phyloP scores from a whole-genome alignment of 2,797 vertebrate species.

The Sebastes hubbsi region DNA sequence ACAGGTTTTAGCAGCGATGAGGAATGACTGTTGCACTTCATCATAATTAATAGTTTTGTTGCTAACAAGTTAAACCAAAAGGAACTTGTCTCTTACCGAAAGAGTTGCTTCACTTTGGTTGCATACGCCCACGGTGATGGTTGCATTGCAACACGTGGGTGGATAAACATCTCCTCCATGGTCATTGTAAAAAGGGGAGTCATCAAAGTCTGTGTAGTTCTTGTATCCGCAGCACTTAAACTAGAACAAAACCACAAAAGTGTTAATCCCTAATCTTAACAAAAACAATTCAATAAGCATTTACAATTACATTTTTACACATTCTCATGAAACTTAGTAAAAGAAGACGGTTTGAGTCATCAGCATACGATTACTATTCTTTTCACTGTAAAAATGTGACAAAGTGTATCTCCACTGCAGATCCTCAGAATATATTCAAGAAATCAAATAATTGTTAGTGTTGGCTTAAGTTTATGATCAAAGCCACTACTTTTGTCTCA shows the following conservation, averaged over 20 bases:
- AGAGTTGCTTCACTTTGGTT: rapidly evolving
- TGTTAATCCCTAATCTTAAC: background rate
- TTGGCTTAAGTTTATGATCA: background rate
- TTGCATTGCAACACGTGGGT: slow-evolving; percentile 47
- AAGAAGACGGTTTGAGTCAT: background rate
- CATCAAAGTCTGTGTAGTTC: slow-evolving; percentile 79
- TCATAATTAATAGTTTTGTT: background rate
- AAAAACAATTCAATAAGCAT: background rate
- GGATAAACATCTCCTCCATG: background rate
- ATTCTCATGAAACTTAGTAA: background rate
- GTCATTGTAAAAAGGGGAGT: slow-evolving; percentile 14
- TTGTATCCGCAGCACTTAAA: slow-evolving; percentile 80
- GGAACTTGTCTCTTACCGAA: slow-evolving; percentile 33
- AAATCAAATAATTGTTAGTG: background rate
- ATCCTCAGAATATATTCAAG: background rate
- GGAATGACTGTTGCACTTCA: background rate
- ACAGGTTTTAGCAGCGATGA: background rate
- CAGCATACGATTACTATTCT: background rate
- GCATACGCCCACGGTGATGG: rapidly evolving
- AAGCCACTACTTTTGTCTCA: background rate
- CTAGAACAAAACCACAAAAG: slow-evolving; percentile 52
- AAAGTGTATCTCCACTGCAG: background rate
- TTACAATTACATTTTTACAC: background rate
- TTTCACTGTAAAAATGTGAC: background rate
- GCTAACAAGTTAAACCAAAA: background rate